Base-by-base conservation (phyloP, 1,140 invertebrate genomes). In the Plectus sambesii region DNA sequence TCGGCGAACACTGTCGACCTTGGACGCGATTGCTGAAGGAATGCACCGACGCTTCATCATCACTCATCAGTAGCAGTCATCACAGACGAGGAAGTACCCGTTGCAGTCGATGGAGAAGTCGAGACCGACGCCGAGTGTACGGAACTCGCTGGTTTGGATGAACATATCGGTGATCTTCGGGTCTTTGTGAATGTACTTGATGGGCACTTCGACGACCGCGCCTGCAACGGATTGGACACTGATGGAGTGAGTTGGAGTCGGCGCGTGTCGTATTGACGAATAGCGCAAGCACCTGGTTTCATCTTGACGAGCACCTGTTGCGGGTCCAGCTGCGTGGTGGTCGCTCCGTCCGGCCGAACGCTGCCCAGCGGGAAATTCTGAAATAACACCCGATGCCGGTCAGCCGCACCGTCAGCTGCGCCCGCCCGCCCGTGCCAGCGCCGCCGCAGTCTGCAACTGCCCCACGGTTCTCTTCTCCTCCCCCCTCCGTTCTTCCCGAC, bases 271-370 rank as follows among this genome's bases (percentile, higher is more conserved):
- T n/a, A 15, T 43, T 47, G 17, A 8, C 3, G 1, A 1, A 1
- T 22, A 41, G 12, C 12, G 5, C 22, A 37, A 45, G 27, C 5
- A 59, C 58, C 58, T 15, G 60, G 62, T 40, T 62, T 65, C 54
- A 62, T 65, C 29, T 48, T 47, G 19, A 62, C 45, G 22, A 63
- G 47, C 33, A 63, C 62, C 37, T 67, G 63, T 53, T 63, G 62
- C 17, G 62, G 62, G 27, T 63, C 61, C 8, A 66, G 46, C 27
- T 63, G 62, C 15, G 59, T 61, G 12, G 53, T 25, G 6, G 63
- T 56, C 24, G 35, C 30, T 5, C 63, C 60, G 42, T 63, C 63
- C 8, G 53, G 41, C 24, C 61, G 51, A 12, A 48, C 44, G 19
- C 46, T 44, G 27, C 56, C 62, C 12, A 63, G 40, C 5, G 61